Conservation (phyloP, 2,797 vertebrate genomes). For the Hapalemur alaotrensis region DNA sequence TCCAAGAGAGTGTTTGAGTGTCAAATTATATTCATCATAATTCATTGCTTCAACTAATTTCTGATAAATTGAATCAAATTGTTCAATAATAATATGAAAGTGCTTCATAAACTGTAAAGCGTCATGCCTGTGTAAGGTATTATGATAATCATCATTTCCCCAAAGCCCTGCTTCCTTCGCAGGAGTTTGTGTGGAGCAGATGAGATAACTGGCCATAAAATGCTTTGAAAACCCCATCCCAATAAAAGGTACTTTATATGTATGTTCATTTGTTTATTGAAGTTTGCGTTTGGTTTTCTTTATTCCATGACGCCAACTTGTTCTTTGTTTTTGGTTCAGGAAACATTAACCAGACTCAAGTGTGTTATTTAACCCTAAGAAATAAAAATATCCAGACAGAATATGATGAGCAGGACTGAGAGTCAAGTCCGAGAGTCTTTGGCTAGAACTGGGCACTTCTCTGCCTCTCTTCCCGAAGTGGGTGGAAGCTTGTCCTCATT, state of each 20-base stretch:
- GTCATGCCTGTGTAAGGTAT: background rate
- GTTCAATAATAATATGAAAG: background rate
- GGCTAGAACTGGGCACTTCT: background rate
- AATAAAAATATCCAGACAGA: background rate
- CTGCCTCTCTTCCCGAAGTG: background rate
- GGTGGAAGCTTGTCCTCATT: background rate
- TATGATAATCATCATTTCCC: background rate
- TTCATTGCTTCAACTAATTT: background rate
- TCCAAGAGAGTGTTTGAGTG: background rate
- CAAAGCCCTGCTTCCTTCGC: background rate
- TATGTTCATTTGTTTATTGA: background rate
- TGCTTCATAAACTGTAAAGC: background rate
- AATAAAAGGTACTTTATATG: background rate
- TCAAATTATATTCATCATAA: background rate
- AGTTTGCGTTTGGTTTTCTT: background rate
- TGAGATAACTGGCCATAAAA: background rate
- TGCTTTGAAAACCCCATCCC: background rate
- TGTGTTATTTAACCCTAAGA: background rate
- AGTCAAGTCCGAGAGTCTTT: background rate
- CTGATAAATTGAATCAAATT: background rate
- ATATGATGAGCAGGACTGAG: background rate
- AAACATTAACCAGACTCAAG: background rate
- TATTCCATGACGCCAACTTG: background rate
- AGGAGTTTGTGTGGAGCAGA: background rate
- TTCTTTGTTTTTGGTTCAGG: background rate